These are phyloP conservation scores for Ostrea edulis DNA, from an alignment of 1,140 invertebrate genomes.

Conservation along the genomic window DNA sequence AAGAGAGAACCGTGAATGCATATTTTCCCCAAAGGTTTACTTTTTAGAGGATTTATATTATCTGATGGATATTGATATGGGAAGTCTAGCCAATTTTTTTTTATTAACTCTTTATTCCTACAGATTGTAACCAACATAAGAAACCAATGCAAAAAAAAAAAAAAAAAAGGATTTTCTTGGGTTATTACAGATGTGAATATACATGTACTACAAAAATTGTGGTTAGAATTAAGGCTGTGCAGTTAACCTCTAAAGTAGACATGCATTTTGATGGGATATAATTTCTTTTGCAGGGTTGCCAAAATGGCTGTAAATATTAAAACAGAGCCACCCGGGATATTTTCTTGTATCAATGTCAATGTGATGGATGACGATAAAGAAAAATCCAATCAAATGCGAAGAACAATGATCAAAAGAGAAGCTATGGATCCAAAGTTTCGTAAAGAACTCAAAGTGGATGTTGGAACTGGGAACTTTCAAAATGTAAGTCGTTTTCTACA, in stretches of 20 bases:
- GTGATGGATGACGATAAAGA: constrained; percentile 54
- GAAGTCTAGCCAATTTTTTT: background rate
- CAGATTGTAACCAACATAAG: background rate
- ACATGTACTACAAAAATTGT: too few species aligned
- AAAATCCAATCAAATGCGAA: constrained; percentile 38
- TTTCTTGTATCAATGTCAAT: constrained; percentile 47
- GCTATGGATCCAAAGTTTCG: background rate
- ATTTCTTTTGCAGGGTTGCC: constrained; percentile 44
- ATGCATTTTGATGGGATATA: background rate
- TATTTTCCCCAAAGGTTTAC: background rate
- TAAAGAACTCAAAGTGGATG: constrained; percentile 32
- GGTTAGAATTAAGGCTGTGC: too few species aligned
- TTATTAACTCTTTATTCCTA: background rate
- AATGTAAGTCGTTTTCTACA: background rate
- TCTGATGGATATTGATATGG: background rate
- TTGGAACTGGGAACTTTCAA: constrained; percentile 34
- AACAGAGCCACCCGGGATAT: constrained; percentile 45
- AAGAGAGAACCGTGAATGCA: background rate
- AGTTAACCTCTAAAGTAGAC: too few species aligned
- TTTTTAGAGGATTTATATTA: background rate
- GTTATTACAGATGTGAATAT: too few species aligned
- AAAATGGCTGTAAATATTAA: constrained; percentile 52
- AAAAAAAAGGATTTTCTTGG: background rate
- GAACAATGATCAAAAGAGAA: constrained; percentile 36
- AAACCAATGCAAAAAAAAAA: background rate